Evolutionary conservation across 2,113 vertebrate genomes (phyloP).

Genomic region (Lates calcarifer): DNA sequence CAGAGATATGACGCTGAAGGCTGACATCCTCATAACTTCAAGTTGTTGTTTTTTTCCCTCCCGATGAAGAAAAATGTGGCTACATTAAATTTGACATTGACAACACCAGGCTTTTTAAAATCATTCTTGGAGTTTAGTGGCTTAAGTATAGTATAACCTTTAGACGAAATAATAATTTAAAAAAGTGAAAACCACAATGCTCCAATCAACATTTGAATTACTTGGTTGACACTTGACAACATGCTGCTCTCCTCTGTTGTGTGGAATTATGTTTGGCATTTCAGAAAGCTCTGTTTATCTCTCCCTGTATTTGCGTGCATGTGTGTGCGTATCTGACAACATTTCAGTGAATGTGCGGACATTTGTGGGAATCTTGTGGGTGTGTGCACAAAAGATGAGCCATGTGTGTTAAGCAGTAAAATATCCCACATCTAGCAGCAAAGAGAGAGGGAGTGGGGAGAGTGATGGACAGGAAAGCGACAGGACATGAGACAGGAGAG

Average conservation of each 20-base stretch:
- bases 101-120: not conserved
- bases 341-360: not conserved
- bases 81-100: not conserved
- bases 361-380: not conserved
- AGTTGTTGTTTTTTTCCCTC: not conserved
- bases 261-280: constrained; percentile 70
- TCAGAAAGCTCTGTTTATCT: constrained; percentile 60
- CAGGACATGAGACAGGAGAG: constrained; percentile 22
- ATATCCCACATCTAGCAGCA: constrained; percentile 53
- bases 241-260: constrained; percentile 38
- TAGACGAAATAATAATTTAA: no score
- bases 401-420: constrained; percentile 27
- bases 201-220: not conserved
- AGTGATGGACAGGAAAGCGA: constrained; percentile 46
- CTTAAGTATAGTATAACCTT: constrained; percentile 15
- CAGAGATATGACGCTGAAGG: constrained; percentile 30
- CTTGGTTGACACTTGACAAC: constrained; percentile 25
- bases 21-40: constrained; percentile 14
- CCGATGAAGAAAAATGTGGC: not conserved
- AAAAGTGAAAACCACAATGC: not conserved
- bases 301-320: not conserved
- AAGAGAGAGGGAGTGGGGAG: not conserved
- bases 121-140: not conserved
- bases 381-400: constrained; percentile 4
- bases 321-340: not conserved